phyloP scores from a whole-genome alignment of 2,888 invertebrate species.

The Hanleya hanleyi region DNA sequence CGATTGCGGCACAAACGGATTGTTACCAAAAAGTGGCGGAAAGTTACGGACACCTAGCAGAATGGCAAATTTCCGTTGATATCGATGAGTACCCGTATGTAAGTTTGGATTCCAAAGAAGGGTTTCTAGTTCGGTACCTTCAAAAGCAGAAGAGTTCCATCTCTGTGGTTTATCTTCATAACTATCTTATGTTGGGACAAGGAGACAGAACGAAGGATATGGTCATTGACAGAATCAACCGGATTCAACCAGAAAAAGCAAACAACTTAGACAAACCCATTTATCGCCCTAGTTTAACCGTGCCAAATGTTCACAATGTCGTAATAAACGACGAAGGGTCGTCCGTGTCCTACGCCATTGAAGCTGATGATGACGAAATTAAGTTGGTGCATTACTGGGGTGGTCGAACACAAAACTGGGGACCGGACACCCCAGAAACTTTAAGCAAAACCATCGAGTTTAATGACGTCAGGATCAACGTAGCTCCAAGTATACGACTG shows the following conservation, averaged over 20 bases:
- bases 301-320: slow-evolving; percentile 16
- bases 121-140: slow-evolving; percentile 39
- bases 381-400: slow-evolving; percentile 52
- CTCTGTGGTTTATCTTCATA: slow-evolving; percentile 35
- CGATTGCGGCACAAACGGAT: slow-evolving; percentile 42
- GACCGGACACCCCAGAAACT: slow-evolving; percentile 40
- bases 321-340: slow-evolving; percentile 19
- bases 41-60: slow-evolving; percentile 17
- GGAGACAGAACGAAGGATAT: slow-evolving; percentile 38
- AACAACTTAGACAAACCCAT: slow-evolving; percentile 44
- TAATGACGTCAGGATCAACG: neutral
- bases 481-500: neutral
- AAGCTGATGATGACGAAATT: slow-evolving; percentile 22
- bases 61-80: slow-evolving; percentile 47
- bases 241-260: slow-evolving; percentile 36
- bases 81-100: slow-evolving; percentile 52
- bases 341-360: slow-evolving; percentile 26
- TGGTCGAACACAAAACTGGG: slow-evolving; percentile 44
- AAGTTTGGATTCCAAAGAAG: slow-evolving; percentile 31
- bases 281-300: slow-evolving; percentile 28
- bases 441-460: slow-evolving; percentile 30
- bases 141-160: slow-evolving; percentile 13
- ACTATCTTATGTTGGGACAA: slow-evolving; percentile 47
- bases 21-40: slow-evolving; percentile 43
- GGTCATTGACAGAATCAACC: slow-evolving; percentile 40